Evolutionary conservation across 1,140 invertebrate species (phyloP), one percentile per base, ranked within the genome.

Genomic region (Harpegnathos saltator): DNA sequence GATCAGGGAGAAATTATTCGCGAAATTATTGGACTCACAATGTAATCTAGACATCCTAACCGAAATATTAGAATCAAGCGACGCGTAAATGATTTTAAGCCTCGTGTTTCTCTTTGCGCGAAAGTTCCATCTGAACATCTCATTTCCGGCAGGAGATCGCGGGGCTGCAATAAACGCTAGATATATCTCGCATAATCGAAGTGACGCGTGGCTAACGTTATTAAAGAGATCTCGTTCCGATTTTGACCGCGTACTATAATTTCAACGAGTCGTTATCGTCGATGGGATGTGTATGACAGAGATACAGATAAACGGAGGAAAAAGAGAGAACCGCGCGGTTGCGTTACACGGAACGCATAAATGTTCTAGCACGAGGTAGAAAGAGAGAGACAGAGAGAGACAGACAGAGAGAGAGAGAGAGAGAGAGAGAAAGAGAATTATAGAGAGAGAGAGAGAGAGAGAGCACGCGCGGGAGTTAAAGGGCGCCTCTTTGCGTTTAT

Each of bases 401-500:
- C 1, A 33, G 29, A 33, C 1, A 33, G 5, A 33, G 29, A 33
- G 29, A 33, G 5, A 33, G 29, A 33, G 29, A 33, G 29, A 33
- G 29, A 33, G 29, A 33, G 29, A 33, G 29, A 33, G 29, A 33
- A 33, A 33, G 29, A 33, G 29, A 33, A 33, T 33, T 1, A 33
- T 1, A 58, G 29, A 59, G n/a, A 72, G 38, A 44, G 38, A 44
- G 38, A 44, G 38, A 44, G 38, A 44, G 38, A 44, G 38, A 44
- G 38, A 58, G 29, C 59, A n/a, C n/a, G n/a, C n/a, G n/a, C n/a
- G n/a, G n/a, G n/a, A n/a, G n/a, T 66, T 69, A 65, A 77, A 83
- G 83, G 65, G 59, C 75, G 83, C 71, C 75, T 84, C 72, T 80
- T 81, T 63, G 81, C 63, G 65, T 78, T 91, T 92, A 92, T 92